phyloP scores from a whole-genome alignment of 2,797 vertebrate genomes.

The Megalops cyprinoides region DNA sequence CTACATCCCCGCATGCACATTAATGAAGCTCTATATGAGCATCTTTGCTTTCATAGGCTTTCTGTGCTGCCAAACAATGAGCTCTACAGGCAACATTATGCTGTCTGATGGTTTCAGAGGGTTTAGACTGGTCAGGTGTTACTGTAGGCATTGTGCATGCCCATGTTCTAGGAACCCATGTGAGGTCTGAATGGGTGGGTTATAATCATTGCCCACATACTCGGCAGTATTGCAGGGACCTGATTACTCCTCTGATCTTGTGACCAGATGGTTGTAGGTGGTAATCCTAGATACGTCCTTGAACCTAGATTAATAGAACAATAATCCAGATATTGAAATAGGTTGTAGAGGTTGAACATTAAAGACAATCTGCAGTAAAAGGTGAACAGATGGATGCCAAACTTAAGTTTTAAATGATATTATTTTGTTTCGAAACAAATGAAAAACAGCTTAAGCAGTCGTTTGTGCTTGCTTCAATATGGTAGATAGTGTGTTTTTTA shows the following conservation, averaged over 20 bases:
- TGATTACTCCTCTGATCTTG: conserved; percentile 8
- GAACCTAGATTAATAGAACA: conserved; percentile 22
- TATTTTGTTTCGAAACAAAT: neutral
- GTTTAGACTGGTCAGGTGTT: neutral
- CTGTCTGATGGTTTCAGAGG: neutral
- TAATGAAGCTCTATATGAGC: neutral
- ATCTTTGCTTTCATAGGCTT: neutral
- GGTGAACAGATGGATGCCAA: conserved; percentile 14
- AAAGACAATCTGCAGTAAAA: neutral
- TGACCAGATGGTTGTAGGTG: conserved; percentile 16
- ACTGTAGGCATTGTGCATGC: neutral
- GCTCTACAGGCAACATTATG: neutral
- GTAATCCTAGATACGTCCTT: conserved; percentile 12
- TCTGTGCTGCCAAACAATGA: neutral
- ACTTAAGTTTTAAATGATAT: neutral
- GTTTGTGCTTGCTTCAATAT: neutral
- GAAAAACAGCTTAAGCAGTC: neutral
- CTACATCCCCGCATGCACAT: neutral
- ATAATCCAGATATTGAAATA: neutral
- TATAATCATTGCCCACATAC: neutral
- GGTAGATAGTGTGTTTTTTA: neutral
- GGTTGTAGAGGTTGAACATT: neutral
- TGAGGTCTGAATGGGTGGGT: neutral
- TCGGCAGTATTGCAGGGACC: neutral
- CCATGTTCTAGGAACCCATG: neutral